A percentile compares a stretch with the other conserved stretches of the same genome.
Conservation (phyloP, 2,888 invertebrate species). For the Parnassius apollo region DNA sequence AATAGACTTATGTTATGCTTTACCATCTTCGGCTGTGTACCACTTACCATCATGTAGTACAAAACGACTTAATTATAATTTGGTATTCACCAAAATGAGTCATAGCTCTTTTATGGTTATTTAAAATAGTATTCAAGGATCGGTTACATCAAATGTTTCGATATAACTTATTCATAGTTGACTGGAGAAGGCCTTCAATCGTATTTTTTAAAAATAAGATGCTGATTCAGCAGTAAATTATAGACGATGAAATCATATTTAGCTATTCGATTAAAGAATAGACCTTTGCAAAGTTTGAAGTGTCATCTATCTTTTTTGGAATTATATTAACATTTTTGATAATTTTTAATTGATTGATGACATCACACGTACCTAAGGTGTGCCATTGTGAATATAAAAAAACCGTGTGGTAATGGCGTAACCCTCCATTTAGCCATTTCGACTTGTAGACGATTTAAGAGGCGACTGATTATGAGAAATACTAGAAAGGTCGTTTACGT, state of each 20-base stretch:
- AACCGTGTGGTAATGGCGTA: neutral
- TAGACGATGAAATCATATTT: slow-evolving; percentile 22
- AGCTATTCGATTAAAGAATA: neutral
- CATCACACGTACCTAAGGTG: neutral
- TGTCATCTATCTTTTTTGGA: slow-evolving; percentile 17
- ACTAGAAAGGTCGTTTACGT: too few relatives aligned
- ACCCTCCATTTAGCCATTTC: neutral
- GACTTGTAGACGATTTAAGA: too few relatives aligned
- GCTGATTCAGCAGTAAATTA: slow-evolving; percentile 1
- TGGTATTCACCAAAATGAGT: too few relatives aligned
- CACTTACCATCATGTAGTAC: too few relatives aligned
- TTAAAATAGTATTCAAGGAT: neutral
- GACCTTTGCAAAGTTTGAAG: slow-evolving; percentile 12
- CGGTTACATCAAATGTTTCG: neutral
- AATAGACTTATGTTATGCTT: too few relatives aligned
- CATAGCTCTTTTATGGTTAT: too few relatives aligned
- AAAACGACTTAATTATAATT: too few relatives aligned
- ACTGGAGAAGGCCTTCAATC: neutral
- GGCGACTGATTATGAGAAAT: too few relatives aligned
- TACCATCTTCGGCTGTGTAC: too few relatives aligned
- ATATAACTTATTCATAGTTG: slow-evolving; percentile 7
- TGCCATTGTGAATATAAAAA: neutral
- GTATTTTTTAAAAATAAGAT: neutral
- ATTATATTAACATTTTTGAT: slow-evolving; percentile 4
- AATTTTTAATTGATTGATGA: slow-evolving; percentile 2